phyloP scores from a whole-genome alignment of 1,140 invertebrate genomes.

The Drosophila rhopaloa region DNA sequence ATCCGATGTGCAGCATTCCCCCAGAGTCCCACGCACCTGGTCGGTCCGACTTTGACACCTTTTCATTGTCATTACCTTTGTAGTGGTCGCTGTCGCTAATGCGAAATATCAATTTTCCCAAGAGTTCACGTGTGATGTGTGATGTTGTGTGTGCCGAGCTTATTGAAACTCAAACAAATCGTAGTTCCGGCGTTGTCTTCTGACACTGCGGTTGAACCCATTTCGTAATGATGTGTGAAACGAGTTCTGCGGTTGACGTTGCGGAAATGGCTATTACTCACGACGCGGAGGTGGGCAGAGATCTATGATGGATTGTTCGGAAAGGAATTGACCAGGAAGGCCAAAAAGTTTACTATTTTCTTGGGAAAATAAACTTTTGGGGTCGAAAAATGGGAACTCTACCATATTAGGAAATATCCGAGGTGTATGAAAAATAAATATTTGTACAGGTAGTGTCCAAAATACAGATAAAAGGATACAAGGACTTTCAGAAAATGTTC shows the following conservation, averaged over 20 bases:
- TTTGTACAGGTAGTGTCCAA: too few relatives aligned
- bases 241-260: constrained; percentile 35
- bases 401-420: too few relatives aligned
- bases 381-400: too few relatives aligned
- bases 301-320: neutral
- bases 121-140: constrained; percentile 31
- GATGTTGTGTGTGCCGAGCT: constrained; percentile 23
- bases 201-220: constrained; percentile 34
- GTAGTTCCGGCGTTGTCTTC: constrained; percentile 62
- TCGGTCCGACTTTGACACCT: constrained; percentile 57
- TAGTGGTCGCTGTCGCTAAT: constrained; percentile 56
- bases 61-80: constrained; percentile 59
- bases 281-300: constrained; percentile 4
- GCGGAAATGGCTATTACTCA: constrained; percentile 46
- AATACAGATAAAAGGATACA: too few relatives aligned
- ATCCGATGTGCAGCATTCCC: constrained; percentile 30
- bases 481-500: neutral
- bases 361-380: too few relatives aligned
- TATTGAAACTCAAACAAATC: constrained; percentile 71
- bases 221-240: constrained; percentile 47
- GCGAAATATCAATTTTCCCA: constrained; percentile 75
- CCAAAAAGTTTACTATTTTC: neutral
- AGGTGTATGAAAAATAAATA: too few relatives aligned
- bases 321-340: neutral
- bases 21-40: constrained; percentile 57